Percentiles rank a stretch among this genome's conserved stretches.
Conservation (phyloP, 2,797 vertebrate genomes). For the Ctenochaetus hawaiiensis region DNA sequence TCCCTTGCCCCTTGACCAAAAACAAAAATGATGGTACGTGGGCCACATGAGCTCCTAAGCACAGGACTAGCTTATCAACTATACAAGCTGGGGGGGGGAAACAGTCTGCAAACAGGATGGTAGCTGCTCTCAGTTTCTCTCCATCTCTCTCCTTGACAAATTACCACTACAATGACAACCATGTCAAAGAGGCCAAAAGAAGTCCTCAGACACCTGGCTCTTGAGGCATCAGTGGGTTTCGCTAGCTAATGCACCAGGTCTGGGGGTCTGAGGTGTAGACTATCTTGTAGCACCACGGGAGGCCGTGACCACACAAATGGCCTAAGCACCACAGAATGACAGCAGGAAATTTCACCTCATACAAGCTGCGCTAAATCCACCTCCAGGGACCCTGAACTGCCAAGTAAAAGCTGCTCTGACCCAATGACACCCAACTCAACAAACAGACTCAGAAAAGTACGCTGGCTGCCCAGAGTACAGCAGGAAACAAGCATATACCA, state of each 20-base stretch:
- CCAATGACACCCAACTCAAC: conserved; percentile 22
- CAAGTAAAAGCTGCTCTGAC: conserved; percentile 53
- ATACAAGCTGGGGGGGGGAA: conserved; percentile 57
- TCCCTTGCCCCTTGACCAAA: conserved; percentile 53
- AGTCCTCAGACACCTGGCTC: conserved; percentile 35
- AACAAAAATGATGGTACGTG: conserved; percentile 35
- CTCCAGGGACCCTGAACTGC: conserved; percentile 41
- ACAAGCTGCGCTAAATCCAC: conserved; percentile 55
- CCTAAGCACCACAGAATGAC: conserved; percentile 84
- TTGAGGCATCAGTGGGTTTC: conserved; percentile 62
- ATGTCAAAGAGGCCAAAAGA: conserved; percentile 23
- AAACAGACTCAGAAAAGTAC: conserved; percentile 32
- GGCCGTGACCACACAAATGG: conserved; percentile 67
- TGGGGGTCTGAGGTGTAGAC: conserved; percentile 67
- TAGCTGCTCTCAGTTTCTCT: conserved; percentile 69
- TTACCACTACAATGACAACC: conserved; percentile 11
- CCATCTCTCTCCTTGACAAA: conserved; percentile 24
- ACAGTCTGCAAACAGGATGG: conserved; percentile 73
- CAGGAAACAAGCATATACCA: conserved; percentile 46
- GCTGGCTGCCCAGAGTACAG: conserved; percentile 35
- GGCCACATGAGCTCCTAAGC: conserved; percentile 62
- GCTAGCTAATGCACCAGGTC: conserved; percentile 64
- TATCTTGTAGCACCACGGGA: conserved; percentile 81
- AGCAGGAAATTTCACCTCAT: conserved; percentile 68
- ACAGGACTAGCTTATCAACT: conserved; percentile 65